Evolutionary conservation across 2,797 vertebrate species (phyloP), one percentile per base, ranked within the genome.

Genomic region (Thripadectes ignobilis): DNA sequence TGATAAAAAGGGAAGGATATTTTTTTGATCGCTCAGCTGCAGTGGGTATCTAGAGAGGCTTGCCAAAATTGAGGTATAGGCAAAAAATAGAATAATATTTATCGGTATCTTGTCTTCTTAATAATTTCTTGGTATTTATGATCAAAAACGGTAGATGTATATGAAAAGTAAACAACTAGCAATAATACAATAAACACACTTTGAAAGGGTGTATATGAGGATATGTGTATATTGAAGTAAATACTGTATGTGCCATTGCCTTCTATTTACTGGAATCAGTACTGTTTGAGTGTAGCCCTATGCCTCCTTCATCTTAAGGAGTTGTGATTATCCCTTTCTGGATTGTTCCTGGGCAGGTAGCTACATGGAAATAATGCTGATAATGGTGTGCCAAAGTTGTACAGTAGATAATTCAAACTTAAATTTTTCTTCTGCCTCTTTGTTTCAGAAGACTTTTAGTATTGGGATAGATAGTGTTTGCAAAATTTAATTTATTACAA

Each of bases 161-260:
- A 34, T 58, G 30, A 58, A 63, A 92, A 86, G 41, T 43, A 30
- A 89, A 52, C 9, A 58, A 11, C 16, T 76, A 41, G 6, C 34
- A 3, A 1, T 66, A 71, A 18, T 48, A 34, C 52, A 57, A 1
- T 82, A 67, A 81, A 27, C 20, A 26, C 4, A 17, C 24, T 87
- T 81, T 0, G 0, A 72, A 78, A 51, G 21, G 29, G 43, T 41
- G 7, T 69, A 23, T 3, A 2, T 54, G 17, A 73, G n/a, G 14
- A 15, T 77, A 36, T 14, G 18, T 45, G 16, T 43, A 12, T 59
- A 30, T 68, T 68, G 54, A 51, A 48, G 8, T 59, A 86, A 89
- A 75, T 67, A 46, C 32, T 58, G 7, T 43, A 27, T 69, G 20
- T 6, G 11, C 12, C 26, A 57, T 24, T 71, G 36, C 39, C 14